Conservation (phyloP, 2,888 invertebrate species). For the Acanthococcus lagerstroemiae region DNA sequence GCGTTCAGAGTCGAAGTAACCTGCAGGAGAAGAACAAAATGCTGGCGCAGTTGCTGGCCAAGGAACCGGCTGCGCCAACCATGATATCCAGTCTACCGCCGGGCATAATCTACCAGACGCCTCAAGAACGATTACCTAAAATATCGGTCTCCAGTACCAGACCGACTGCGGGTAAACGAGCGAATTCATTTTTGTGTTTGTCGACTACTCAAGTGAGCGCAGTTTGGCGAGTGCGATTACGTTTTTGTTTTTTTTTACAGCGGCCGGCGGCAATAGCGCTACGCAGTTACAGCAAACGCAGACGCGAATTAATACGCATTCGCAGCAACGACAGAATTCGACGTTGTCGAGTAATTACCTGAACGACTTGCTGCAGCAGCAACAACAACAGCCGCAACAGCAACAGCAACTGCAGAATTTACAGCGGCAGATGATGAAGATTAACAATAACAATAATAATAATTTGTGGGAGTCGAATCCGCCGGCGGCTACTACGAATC, state of each 20-base stretch:
- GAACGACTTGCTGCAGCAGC: constrained; percentile 40
- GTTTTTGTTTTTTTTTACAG: neutral
- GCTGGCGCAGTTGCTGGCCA: constrained; percentile 69
- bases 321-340: neutral
- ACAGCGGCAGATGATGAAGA: constrained; percentile 45
- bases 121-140: constrained; percentile 56
- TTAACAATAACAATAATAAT: constrained; percentile 42
- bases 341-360: neutral
- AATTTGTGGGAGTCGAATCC: constrained; percentile 36
- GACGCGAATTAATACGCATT: constrained; percentile 4
- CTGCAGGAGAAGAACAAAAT: constrained; percentile 76
- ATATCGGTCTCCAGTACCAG: constrained; percentile 33
- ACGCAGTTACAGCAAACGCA: neutral
- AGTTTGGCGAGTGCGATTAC: too few relatives aligned
- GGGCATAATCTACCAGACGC: constrained; percentile 56
- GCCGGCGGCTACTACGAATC: constrained; percentile 40
- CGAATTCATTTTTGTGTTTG: too few relatives aligned
- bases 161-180: neutral
- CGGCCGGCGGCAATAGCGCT: neutral
- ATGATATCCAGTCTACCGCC: constrained; percentile 54
- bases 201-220: too few relatives aligned
- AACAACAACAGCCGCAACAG: constrained; percentile 37
- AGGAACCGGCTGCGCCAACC: constrained; percentile 57
- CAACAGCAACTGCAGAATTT: constrained; percentile 34
- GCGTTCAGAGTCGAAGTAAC: constrained; percentile 45